phyloP scores from a whole-genome alignment of 2,888 invertebrate genomes.

The Pollenia labialis region DNA sequence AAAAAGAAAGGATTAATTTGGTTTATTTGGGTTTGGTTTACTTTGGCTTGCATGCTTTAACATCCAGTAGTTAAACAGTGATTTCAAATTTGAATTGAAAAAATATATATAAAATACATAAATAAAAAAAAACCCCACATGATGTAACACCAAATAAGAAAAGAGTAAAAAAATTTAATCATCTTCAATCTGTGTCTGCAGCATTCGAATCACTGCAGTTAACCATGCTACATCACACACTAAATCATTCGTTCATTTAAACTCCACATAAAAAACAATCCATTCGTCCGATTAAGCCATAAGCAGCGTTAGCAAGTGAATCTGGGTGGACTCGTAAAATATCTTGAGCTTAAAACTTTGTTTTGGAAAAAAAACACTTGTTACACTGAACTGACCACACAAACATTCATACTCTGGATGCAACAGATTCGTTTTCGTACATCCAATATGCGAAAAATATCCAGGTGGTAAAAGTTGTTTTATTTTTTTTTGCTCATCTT shows the following conservation, averaged over 20 bases:
- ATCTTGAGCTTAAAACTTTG: conserved; percentile 45
- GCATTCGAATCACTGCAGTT: conserved; percentile 51
- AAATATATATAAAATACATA: conserved; percentile 5
- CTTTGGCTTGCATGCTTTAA: conserved; percentile 4
- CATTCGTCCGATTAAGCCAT: conserved; percentile 2
- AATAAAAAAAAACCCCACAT: conserved; percentile 38
- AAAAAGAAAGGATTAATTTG: conserved; percentile 38
- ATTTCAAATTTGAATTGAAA: not conserved
- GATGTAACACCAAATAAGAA: conserved; percentile 55
- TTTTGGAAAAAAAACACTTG: conserved; percentile 56
- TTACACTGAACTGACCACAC: conserved; percentile 60
- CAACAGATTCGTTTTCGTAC: conserved; percentile 10
- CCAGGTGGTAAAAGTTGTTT: conserved; percentile 56
- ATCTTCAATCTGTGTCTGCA: conserved; percentile 59
- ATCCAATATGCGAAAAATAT: conserved; percentile 16
- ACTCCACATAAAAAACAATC: conserved; percentile 26
- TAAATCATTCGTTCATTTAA: conserved; percentile 22
- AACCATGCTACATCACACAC: conserved; percentile 58
- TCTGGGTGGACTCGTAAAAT: conserved; percentile 40
- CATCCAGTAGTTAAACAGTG: not conserved
- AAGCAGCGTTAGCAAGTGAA: conserved; percentile 4
- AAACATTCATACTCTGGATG: not conserved
- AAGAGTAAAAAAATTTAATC: conserved; percentile 59
- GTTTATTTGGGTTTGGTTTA: conserved; percentile 4
- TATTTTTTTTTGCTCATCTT: conserved; percentile 9